phyloP scores from a whole-genome alignment of 2,797 vertebrate genomes.

The Linurgus olivaceus region DNA sequence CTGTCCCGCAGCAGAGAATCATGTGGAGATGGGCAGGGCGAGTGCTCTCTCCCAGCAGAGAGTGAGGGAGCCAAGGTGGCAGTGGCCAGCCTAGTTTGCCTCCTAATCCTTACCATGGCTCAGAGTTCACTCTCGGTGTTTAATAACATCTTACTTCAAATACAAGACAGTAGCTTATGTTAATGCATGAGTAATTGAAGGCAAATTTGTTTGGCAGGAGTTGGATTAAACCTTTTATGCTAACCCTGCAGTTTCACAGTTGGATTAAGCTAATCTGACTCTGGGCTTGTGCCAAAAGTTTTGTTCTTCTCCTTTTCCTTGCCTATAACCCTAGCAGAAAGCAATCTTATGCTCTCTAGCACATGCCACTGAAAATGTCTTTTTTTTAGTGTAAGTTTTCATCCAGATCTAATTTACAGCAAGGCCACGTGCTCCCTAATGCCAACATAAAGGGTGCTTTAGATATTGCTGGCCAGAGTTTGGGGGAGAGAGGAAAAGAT shows the following conservation, averaged over 20 bases:
- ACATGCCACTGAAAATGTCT: neutral
- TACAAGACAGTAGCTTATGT: neutral
- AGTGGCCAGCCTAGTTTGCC: neutral
- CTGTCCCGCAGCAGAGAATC: neutral
- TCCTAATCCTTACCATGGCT: neutral
- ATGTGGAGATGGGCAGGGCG: neutral
- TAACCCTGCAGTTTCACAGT: constrained; percentile 38
- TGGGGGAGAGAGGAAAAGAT: neutral
- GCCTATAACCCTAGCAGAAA: neutral
- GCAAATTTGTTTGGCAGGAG: constrained; percentile 30
- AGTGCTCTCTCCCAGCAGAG: neutral
- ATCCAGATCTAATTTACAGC: neutral
- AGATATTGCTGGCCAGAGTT: neutral
- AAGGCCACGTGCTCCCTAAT: neutral
- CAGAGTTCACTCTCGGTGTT: neutral
- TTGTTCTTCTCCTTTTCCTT: neutral
- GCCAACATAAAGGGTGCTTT: neutral
- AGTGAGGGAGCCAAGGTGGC: neutral
- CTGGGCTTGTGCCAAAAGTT: neutral
- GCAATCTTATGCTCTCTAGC: neutral
- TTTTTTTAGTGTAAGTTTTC: neutral
- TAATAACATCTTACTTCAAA: constrained; percentile 12
- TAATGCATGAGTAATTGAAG: constrained; percentile 22
- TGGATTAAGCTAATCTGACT: constrained; percentile 24
- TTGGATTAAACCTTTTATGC: constrained; percentile 27